These are phyloP conservation scores for Zele albiditarsus DNA, from an alignment of 2,888 invertebrate species.

Conservation along the genomic window DNA sequence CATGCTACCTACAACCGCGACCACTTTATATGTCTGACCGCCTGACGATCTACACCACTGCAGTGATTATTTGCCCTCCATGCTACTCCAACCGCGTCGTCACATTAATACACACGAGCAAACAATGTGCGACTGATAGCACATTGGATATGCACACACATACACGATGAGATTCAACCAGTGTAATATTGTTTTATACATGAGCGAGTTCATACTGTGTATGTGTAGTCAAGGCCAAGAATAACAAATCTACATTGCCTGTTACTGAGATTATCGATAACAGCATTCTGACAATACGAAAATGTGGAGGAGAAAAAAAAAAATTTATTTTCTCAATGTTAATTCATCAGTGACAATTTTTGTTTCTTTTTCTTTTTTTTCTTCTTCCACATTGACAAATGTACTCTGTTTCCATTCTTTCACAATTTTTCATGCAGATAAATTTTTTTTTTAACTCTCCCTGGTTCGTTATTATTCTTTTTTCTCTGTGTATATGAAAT, in stretches of 20 bases:
- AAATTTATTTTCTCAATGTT: background rate
- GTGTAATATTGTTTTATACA: background rate
- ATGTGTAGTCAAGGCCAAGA: slow-evolving; percentile 19
- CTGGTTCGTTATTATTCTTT: background rate
- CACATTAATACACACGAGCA: slow-evolving; percentile 18
- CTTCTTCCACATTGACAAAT: background rate
- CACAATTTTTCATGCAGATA: background rate
- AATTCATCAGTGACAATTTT: background rate
- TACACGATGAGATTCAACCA: background rate
- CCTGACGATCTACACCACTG: slow-evolving; percentile 25
- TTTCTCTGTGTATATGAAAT: background rate
- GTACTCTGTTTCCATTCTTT: background rate
- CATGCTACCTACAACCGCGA: background rate
- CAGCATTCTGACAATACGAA: background rate
- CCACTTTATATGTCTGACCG: slow-evolving; percentile 20
- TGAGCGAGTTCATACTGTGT: background rate
- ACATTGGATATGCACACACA: background rate
- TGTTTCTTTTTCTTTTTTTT: background rate
- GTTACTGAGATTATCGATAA: slow-evolving; percentile 3
- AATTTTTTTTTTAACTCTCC: background rate
- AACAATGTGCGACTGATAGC: slow-evolving; percentile 16
- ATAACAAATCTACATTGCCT: slow-evolving; percentile 20
- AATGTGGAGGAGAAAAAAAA: background rate
- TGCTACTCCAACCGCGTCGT: slow-evolving; percentile 16
- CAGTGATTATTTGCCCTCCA: slow-evolving; percentile 31